Evolutionary conservation across 2,888 invertebrate species (phyloP).

Genomic region (Cheilosia scutellata): DNA sequence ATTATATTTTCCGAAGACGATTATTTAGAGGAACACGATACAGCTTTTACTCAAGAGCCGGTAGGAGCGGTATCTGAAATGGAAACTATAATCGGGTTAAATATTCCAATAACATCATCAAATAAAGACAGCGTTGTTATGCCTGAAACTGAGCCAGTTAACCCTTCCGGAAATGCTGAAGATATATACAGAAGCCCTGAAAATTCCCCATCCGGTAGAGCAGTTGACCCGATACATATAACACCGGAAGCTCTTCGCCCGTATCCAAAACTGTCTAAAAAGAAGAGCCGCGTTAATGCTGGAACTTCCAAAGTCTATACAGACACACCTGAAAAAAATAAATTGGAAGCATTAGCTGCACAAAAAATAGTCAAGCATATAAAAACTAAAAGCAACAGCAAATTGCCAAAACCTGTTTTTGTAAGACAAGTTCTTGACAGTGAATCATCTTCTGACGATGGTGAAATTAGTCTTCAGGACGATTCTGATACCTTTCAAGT

Average conservation of each 20-base stretch:
- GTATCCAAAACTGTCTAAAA: conserved; percentile 15
- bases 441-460: conserved; percentile 10
- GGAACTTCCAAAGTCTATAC: conserved; percentile 23
- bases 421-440: conserved; percentile 7
- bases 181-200: background rate
- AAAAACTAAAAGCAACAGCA: background rate
- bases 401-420: conserved; percentile 11
- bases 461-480: background rate
- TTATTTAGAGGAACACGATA: too few species aligned
- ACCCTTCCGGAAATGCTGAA: background rate
- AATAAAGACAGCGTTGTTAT: too few species aligned
- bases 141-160: too few species aligned
- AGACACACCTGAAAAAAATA: conserved; percentile 29
- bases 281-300: conserved; percentile 14
- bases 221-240: conserved; percentile 27
- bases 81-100: too few species aligned
- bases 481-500: background rate
- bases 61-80: too few species aligned
- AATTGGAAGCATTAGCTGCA: conserved; percentile 17
- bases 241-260: conserved; percentile 24
- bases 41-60: too few species aligned
- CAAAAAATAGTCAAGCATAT: conserved; percentile 9
- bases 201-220: conserved; percentile 18
- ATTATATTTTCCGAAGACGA: too few species aligned
- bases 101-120: too few species aligned